phyloP scores from a whole-genome alignment of 1,140 invertebrate genomes.

The Solenopsis invicta region DNA sequence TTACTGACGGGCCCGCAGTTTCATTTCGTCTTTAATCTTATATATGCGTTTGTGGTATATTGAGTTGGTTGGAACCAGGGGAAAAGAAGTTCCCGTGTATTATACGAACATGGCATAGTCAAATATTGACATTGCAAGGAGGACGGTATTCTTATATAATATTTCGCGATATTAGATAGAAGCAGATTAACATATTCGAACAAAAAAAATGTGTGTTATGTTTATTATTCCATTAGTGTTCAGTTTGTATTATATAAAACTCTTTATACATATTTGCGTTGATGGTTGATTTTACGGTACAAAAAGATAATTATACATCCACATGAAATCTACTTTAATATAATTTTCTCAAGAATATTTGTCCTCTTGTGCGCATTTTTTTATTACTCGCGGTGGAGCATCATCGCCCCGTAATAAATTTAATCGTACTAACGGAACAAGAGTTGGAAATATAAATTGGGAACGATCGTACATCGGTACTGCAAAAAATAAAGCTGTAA shows the following conservation, averaged over 20 bases:
- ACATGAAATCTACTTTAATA: slow-evolving; percentile 5
- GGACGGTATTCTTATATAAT: not conserved
- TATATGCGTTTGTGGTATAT: not conserved
- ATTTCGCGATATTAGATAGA: not conserved
- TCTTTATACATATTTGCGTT: slow-evolving; percentile 21
- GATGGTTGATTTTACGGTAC: not conserved
- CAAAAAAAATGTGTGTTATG: not conserved
- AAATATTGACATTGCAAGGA: slow-evolving; percentile 42
- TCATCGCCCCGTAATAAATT: slow-evolving; percentile 22
- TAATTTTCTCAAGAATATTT: slow-evolving; percentile 30
- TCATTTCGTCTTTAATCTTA: slow-evolving; percentile 20
- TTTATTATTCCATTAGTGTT: not conserved
- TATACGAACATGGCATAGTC: not conserved
- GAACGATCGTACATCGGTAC: slow-evolving; percentile 5
- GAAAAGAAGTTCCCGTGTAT: not conserved
- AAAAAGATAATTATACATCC: not conserved
- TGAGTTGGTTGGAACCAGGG: not conserved
- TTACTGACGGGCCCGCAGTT: not conserved
- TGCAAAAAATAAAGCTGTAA: slow-evolving; percentile 9
- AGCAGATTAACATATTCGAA: slow-evolving; percentile 24
- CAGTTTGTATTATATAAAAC: not conserved
- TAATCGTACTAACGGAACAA: slow-evolving; percentile 15
- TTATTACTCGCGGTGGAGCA: slow-evolving; percentile 1
- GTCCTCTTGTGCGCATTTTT: slow-evolving; percentile 5
- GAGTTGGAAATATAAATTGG: slow-evolving; percentile 35